Evolutionary conservation across 2,888 invertebrate species (phyloP), one percentile per base, ranked within the genome.

Genomic region (Lordiphosa fenestrarum): DNA sequence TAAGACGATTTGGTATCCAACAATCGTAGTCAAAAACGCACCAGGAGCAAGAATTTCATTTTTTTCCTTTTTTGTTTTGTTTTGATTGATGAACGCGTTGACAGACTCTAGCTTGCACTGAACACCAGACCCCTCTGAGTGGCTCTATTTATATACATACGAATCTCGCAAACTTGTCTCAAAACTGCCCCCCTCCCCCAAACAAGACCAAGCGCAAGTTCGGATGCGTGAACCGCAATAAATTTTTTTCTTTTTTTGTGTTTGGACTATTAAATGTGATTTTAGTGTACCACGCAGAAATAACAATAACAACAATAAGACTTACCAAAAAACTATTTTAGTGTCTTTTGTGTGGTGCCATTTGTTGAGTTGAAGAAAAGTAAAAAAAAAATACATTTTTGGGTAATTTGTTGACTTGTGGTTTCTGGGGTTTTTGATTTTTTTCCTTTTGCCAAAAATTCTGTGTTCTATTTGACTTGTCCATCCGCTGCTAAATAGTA

Each of bases 11-110:
- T 9, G 2, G 30, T 30, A 30, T 30, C 7, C 30, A 30, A 2
- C 3, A 30, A 5, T 23, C 6, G 23, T 23, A 5, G 4, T 1
- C 6, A 1, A 6, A 23, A 13, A 83, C 87, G 67, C 81, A 87
- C 87, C 87, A 87, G 71, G 15, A 83, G 58, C 52, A 88, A 68
- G 72, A 85, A 86, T 66, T 87, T 87, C 87, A 87, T 87, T 59
- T 58, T 85, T 53, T 58, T 54, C 53, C 23, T 23, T 47, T 60
- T 51, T 54, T 33, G 35, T 33, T 48, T 48, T 36, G 50, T 40
- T 55, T 44, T 68, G 50, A 68, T 71, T 60, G 57, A 81, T 84
- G 84, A 73, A 55, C 59, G 46, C 67, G 76, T 70, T 77, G 75
- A 80, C 75, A 69, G 69, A 73, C 72, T 23, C 57, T 41, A 56